phyloP scores from a whole-genome alignment of 2,888 invertebrate genomes.

The Drosophila mulleri region DNA sequence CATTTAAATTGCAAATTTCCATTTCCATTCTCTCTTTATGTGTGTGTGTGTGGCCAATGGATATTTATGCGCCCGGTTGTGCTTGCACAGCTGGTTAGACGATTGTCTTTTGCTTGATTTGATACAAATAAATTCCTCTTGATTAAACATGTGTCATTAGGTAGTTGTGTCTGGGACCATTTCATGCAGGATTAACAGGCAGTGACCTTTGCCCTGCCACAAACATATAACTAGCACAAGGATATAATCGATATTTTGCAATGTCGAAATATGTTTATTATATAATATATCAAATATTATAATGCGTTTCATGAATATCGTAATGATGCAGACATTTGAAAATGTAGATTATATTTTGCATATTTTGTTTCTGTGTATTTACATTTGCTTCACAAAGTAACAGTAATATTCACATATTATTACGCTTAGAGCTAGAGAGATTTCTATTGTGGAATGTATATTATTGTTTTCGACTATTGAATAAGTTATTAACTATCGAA shows the following conservation, averaged over 20 bases:
- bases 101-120: slow-evolving; percentile 22
- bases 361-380: neutral
- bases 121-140: slow-evolving; percentile 62
- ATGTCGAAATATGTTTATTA: too few species aligned
- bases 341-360: neutral
- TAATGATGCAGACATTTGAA: too few species aligned
- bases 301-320: too few species aligned
- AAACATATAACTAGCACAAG: neutral
- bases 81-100: slow-evolving; percentile 43
- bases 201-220: slow-evolving; percentile 8
- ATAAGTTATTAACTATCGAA: too few species aligned
- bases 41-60: slow-evolving; percentile 18
- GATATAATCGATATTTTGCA: too few species aligned
- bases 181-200: slow-evolving; percentile 3
- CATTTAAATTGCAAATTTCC: slow-evolving; percentile 53
- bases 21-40: neutral
- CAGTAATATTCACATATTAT: too few species aligned
- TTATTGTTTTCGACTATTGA: too few species aligned
- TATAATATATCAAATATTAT: neutral
- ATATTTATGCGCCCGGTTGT: slow-evolving; percentile 42
- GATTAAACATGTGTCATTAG: slow-evolving; percentile 60
- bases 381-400: neutral
- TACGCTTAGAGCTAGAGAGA: too few species aligned
- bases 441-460: too few species aligned
- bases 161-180: slow-evolving; percentile 33